These are phyloP conservation scores for Thalassophryne amazonica DNA, from an alignment of 2,797 vertebrate species.

Conservation along the genomic window DNA sequence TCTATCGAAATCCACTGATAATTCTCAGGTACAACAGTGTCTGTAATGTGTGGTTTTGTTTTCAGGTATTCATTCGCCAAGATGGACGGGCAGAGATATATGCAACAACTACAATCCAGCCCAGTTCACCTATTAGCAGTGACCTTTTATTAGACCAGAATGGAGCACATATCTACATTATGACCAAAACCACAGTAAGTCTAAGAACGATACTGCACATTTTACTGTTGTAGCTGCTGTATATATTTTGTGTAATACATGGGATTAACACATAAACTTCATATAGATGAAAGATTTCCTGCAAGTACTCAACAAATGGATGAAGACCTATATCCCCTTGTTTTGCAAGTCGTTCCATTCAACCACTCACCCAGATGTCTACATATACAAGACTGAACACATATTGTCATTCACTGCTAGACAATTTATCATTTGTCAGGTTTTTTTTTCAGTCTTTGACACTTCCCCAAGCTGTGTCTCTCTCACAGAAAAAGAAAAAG, in stretches of 20 bases:
- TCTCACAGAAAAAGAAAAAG: conserved; percentile 25
- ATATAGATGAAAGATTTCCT: no score
- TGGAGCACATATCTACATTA: conserved; percentile 87
- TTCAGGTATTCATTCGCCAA: conserved; percentile 86
- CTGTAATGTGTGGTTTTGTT: no score
- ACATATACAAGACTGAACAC: conserved; percentile 34
- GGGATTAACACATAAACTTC: no score
- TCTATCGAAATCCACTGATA: no score
- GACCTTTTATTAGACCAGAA: conserved; percentile 86
- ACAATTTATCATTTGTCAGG: conserved; percentile 54
- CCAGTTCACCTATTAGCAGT: conserved; percentile 81
- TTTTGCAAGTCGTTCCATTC: conserved; percentile 8
- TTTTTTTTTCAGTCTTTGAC: conserved; percentile 37
- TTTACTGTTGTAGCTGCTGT: background rate
- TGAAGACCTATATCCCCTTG: conserved; percentile 12
- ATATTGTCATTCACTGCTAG: conserved; percentile 22
- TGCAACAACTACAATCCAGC: conserved; percentile 76
- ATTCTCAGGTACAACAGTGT: conserved; percentile 11
- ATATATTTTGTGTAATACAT: background rate
- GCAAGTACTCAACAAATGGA: conserved; percentile 24
- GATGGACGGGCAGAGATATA: conserved; percentile 79
- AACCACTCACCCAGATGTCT: conserved; percentile 54
- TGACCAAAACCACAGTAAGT: conserved; percentile 87
- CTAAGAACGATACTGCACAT: no score
- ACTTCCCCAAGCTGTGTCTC: conserved; percentile 64